Percentiles rank a stretch among this genome's conserved stretches.
phyloP scores from a whole-genome alignment of 2,113 vertebrate species.

The Corythornis vintsioides region DNA sequence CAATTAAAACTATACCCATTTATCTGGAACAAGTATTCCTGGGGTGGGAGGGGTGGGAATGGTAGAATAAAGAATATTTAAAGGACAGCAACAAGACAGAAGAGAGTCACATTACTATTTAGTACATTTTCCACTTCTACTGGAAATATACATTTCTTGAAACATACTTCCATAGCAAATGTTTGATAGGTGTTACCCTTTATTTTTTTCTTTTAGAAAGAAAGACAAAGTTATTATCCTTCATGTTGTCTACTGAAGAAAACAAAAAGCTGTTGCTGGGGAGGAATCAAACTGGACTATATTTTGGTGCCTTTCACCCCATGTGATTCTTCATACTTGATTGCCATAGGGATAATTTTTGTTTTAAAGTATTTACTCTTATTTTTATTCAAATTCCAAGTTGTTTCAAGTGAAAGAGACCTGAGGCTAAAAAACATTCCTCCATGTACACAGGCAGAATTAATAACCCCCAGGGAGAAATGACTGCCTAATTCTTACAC shows the following conservation, averaged over 20 bases:
- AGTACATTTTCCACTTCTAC: not conserved
- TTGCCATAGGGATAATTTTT: not conserved
- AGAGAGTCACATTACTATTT: not conserved
- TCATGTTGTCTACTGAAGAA: not conserved
- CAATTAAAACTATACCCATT: constrained; percentile 28
- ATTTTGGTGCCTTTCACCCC: not conserved
- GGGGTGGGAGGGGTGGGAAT: too few species aligned
- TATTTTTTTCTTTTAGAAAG: not conserved
- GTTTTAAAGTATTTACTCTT: not conserved
- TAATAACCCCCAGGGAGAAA: not conserved
- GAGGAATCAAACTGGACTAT: not conserved
- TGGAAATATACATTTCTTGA: not conserved
- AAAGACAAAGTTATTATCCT: not conserved
- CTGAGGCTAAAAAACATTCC: not conserved
- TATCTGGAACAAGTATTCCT: not conserved
- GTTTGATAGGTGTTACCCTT: not conserved
- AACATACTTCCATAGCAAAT: not conserved
- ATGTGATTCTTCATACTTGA: not conserved
- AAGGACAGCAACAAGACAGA: not conserved
- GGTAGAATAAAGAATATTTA: constrained; percentile 3
- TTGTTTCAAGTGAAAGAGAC: not conserved
- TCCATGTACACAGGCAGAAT: not conserved
- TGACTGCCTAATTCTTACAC: not conserved
- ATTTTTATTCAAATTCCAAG: not conserved
- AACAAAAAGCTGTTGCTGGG: not conserved